A percentile compares a stretch with the other conserved stretches of the same genome.
These are phyloP conservation scores for Rotaria magnacalcarata DNA, from an alignment of 2,888 invertebrate species.

Conservation along the genomic window DNA sequence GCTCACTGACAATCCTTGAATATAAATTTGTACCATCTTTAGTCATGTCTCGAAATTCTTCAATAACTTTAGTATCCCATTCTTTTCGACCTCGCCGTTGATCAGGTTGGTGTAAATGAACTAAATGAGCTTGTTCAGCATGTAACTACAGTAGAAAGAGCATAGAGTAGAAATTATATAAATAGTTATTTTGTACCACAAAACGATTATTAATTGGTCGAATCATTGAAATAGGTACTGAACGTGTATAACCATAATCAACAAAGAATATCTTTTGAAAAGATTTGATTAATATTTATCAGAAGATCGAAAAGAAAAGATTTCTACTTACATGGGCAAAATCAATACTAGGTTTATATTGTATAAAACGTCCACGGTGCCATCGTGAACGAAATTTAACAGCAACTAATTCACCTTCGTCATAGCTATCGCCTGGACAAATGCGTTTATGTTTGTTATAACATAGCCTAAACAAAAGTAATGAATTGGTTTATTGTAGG, in stretches of 20 bases:
- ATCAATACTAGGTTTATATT: conserved; percentile 1
- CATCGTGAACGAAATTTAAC: conserved; percentile 17
- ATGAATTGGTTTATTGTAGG: neutral
- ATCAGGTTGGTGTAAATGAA: neutral
- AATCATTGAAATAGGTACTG: conserved; percentile 19
- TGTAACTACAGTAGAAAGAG: neutral
- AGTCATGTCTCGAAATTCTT: neutral
- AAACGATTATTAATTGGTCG: conserved; percentile 20
- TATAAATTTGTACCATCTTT: neutral
- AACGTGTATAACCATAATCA: conserved; percentile 10
- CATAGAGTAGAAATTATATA: neutral
- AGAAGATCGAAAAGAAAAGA: too few relatives aligned
- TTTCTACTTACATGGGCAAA: neutral
- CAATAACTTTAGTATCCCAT: neutral
- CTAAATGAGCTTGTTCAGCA: conserved; percentile 14
- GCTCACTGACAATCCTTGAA: neutral
- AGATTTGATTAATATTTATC: neutral
- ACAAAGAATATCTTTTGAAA: conserved; percentile 2
- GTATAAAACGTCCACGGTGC: conserved; percentile 14
- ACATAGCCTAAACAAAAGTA: neutral
- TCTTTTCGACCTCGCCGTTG: neutral
- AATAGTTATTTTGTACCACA: neutral
- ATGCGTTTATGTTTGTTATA: conserved; percentile 27
- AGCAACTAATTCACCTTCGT: conserved; percentile 30
- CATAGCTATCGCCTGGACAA: neutral